Base-by-base conservation (phyloP, 2,113 vertebrate genomes). In the Phocoena sinus region DNA sequence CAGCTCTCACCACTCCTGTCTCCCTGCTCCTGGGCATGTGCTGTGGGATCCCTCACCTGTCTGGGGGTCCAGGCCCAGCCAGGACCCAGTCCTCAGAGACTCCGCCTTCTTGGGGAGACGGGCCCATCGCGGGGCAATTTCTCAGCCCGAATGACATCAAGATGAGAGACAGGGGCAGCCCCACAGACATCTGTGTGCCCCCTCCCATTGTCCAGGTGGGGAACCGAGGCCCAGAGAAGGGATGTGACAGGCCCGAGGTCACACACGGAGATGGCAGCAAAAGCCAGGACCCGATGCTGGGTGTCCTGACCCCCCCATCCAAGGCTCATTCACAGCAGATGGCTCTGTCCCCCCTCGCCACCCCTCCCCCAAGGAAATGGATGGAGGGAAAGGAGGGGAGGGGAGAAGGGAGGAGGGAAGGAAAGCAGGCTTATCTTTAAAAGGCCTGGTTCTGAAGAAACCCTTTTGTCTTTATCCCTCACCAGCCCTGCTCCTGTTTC, bases 131-230 rank as follows among this genome's bases (percentile, higher is more conserved):
- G 2, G 50, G 6, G 6, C 3, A 38, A 65, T 28, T 73, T 62
- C 68, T 25, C 65, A 71, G 76, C 68, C 80, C 11, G 1, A 28
- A 17, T 58, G 20, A 10, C 12, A 26, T 3, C 26, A 6, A 0
- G 28, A 56, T 10, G 17, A 41, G 14, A 15, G 56, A 10, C 0
- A 1, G 26, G 25, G 33, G 7, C 17, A 21, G 10, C 2, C 53
- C 11, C 76, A 2, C 26, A 36, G 47, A 25, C 31, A 5, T 1
- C 58, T 4, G 3, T 5, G n/a, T 0, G 5, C 26, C 10, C 12
- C 21, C 17, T 31, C 41, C 14, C 8, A 1, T 0, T 20, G 23
- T 50, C 8, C 84, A 38, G 77, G 79, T 21, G 25, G 25, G 60
- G 38, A 31, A n/a, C 50, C 2, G 50, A 76, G 63, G 80, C 80